Percentiles rank a stretch among this genome's conserved stretches.
Evolutionary conservation across 2,113 vertebrate species (phyloP).

Genomic region (Athene cunicularia): DNA sequence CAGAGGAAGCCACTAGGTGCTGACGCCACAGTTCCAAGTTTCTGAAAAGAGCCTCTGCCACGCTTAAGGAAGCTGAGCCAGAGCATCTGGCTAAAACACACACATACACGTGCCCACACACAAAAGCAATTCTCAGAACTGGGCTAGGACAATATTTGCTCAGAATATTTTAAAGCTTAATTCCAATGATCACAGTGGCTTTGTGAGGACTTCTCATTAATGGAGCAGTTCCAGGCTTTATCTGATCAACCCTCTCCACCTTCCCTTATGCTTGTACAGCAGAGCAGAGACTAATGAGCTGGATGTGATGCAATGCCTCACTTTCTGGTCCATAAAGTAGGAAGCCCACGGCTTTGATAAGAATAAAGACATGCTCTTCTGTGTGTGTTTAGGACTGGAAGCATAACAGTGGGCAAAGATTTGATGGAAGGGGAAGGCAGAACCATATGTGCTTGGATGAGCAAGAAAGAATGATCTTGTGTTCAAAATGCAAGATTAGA

Average conservation of each 20-base stretch:
- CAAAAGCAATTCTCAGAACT: conserved; percentile 18
- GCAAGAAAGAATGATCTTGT: neutral
- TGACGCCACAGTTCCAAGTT: neutral
- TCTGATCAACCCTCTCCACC: neutral
- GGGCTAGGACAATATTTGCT: conserved; percentile 19
- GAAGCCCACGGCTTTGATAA: neutral
- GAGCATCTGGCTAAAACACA: neutral
- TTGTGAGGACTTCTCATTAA: neutral
- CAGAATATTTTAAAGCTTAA: neutral
- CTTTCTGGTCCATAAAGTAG: neutral
- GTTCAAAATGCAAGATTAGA: neutral
- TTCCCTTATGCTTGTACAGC: neutral
- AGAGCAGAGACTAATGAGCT: neutral
- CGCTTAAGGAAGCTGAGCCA: neutral
- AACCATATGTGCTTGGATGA: neutral
- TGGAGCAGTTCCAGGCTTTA: neutral
- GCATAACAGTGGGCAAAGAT: neutral
- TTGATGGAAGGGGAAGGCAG: neutral
- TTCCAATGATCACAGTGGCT: neutral
- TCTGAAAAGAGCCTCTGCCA: neutral
- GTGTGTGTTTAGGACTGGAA: neutral
- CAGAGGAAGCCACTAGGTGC: neutral
- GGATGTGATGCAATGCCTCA: neutral
- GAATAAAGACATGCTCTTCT: neutral
- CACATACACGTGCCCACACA: neutral